Conservation (phyloP, 2,797 vertebrate species). For the Sebastes reedi region DNA sequence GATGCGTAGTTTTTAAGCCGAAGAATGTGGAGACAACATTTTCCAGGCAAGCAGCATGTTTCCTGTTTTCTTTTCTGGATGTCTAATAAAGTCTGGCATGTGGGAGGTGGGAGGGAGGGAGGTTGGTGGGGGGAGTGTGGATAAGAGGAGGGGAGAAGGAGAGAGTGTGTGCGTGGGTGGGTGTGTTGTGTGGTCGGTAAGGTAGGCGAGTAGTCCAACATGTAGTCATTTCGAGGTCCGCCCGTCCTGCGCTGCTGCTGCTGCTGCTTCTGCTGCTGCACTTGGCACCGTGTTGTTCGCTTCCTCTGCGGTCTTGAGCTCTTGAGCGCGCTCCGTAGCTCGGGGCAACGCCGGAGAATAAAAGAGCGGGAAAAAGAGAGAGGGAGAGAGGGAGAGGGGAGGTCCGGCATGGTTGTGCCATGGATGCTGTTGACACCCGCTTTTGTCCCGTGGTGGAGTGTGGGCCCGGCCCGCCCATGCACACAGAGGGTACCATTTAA, state of each 20-base stretch:
- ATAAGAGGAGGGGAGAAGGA: background rate
- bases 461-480: constrained; percentile 50
- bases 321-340: constrained; percentile 37
- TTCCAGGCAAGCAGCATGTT: constrained; percentile 90
- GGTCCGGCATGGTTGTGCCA: constrained; percentile 33
- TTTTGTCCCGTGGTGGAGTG: constrained; percentile 75
- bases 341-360: constrained; percentile 56
- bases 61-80: constrained; percentile 84
- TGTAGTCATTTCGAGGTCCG: constrained; percentile 38
- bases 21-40: constrained; percentile 91
- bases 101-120: constrained; percentile 47
- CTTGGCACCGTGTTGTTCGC: constrained; percentile 38
- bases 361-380: constrained; percentile 54
- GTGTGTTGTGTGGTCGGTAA: constrained; percentile 28
- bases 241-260: constrained; percentile 25
- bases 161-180: background rate
- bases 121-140: background rate
- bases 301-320: constrained; percentile 36
- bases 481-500: constrained; percentile 81
- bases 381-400: constrained; percentile 19
- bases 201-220: constrained; percentile 33
- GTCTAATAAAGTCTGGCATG: constrained; percentile 84
- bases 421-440: constrained; percentile 75
- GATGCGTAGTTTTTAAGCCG: constrained; percentile 81
- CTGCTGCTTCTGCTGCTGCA: constrained; percentile 6